These are phyloP conservation scores for Stigmatopora nigra DNA, from an alignment of 2,113 vertebrate species.

Conservation along the genomic window DNA sequence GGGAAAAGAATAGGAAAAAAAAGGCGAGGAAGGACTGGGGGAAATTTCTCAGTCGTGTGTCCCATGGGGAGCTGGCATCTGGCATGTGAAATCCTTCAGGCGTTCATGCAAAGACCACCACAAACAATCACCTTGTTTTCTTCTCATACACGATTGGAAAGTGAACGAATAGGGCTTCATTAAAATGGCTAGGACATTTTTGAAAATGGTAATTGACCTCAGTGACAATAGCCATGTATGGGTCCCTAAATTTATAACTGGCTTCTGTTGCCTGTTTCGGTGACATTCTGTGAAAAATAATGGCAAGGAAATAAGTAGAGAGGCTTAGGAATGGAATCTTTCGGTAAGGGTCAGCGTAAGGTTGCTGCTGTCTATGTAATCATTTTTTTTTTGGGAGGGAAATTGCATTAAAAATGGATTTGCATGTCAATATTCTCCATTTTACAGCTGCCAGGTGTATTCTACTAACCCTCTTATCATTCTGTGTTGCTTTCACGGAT, in stretches of 20 bases:
- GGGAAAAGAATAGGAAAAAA: constrained; percentile 10
- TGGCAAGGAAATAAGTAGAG: neutral
- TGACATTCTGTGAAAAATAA: too few relatives aligned
- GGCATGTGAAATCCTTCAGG: constrained; percentile 27
- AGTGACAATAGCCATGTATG: too few relatives aligned
- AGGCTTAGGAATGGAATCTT: neutral
- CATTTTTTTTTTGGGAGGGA: neutral
- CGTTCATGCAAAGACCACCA: constrained; percentile 12
- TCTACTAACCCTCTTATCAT: neutral
- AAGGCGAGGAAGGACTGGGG: constrained; percentile 4
- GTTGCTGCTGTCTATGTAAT: neutral
- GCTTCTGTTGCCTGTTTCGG: too few relatives aligned
- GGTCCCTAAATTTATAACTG: too few relatives aligned
- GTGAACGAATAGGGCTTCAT: neutral
- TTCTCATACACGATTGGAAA: neutral
- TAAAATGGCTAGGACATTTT: neutral
- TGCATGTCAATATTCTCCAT: neutral
- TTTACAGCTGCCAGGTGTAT: neutral
- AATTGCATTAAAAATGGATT: neutral
- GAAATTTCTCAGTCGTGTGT: constrained; percentile 16
- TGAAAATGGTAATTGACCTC: neutral
- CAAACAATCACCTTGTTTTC: constrained; percentile 25
- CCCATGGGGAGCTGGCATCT: constrained; percentile 37
- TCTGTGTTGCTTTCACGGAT: neutral
- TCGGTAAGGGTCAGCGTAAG: neutral